Base-by-base conservation (phyloP, 2,113 vertebrate genomes). In the Campylomormyrus numenius region DNA sequence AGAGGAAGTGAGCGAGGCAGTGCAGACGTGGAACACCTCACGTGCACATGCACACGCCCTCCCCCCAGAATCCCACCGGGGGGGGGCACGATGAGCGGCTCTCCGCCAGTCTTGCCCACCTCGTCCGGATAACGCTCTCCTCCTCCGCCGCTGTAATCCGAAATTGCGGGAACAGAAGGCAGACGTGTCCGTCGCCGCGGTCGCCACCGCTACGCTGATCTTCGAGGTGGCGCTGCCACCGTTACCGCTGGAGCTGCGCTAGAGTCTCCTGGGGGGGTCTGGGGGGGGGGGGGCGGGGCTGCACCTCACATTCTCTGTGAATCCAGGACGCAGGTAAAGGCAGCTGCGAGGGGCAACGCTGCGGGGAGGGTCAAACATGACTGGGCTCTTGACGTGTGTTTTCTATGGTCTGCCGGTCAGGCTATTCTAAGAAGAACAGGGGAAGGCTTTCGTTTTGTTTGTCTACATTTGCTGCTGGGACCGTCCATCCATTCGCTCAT, bases 211-310 rank as follows among this genome's bases (percentile, higher is more conserved):
- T 99, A 94, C 98, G 50, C 77, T 83, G 77, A n/a, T 85, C 96
- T 97, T 99, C 96, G 99, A 99, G 50, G 97, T 98, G 91, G 97
- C 98, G 94, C 97, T 99, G 88, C 98, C 98, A 95, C 98, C 99
- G 94, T 96, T 99, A 88, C 95, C 99, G 85, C 95, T 99, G 95
- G 97, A 97, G 84, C 98, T 99, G 94, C 97, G 97, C 95, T 98
- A 98, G 94, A 85, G 66, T 66, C 10, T 53, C 39, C 0, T 13
- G 62, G 89, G 49, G 80, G 35, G 87, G 46, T 15, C 49, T 1
- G 1, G 24, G 27, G 88, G n/a, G 48, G 45, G 13, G 46, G 66
- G 31, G 45, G 42, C 0, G 9, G 62, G 21, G 7, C 21, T 11
- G 50, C 74, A 27, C 50, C 89, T 91, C 90, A 49, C n/a, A 86